A percentile compares a stretch with the other conserved stretches of the same genome.
Evolutionary conservation across 1,140 invertebrate species (phyloP).

Genomic region (Elymnias hypermnestra): DNA sequence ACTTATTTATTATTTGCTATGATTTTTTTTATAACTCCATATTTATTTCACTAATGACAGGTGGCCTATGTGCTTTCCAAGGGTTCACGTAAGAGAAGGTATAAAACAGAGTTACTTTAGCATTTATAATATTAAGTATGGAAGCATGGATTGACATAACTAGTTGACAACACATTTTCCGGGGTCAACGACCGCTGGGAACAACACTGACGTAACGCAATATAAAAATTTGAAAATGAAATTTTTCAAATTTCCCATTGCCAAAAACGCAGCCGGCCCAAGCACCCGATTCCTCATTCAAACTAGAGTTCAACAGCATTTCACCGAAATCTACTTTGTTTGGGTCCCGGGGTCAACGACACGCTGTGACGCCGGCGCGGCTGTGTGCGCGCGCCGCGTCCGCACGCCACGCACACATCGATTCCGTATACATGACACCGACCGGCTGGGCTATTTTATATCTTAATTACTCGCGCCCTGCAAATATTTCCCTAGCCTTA

Average conservation of each 20-base stretch:
- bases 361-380: slow-evolving; percentile 44
- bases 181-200: slow-evolving; percentile 30
- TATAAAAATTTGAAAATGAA: slow-evolving; percentile 8
- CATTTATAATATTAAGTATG: no score
- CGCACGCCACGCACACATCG: slow-evolving; percentile 49
- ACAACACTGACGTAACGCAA: slow-evolving; percentile 15
- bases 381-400: slow-evolving; percentile 52
- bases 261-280: slow-evolving; percentile 52
- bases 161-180: slow-evolving; percentile 4
- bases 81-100: no score
- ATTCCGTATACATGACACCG: slow-evolving; percentile 22
- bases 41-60: no score
- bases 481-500: slow-evolving; percentile 33
- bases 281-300: slow-evolving; percentile 48
- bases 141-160: not conserved
- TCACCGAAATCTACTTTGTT: slow-evolving; percentile 74
- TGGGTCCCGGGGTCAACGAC: slow-evolving; percentile 67
- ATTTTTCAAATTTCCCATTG: slow-evolving; percentile 33
- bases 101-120: no score
- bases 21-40: no score
- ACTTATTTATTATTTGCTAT: no score
- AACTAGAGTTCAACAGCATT: slow-evolving; percentile 71
- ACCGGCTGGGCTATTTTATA: slow-evolving; percentile 42
- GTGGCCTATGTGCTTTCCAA: no score
- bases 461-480: slow-evolving; percentile 51